Percentiles rank a stretch among this genome's conserved stretches.
Evolutionary conservation across 2,113 vertebrate species (phyloP).

Genomic region (Periophthalmodon schlosseri): DNA sequence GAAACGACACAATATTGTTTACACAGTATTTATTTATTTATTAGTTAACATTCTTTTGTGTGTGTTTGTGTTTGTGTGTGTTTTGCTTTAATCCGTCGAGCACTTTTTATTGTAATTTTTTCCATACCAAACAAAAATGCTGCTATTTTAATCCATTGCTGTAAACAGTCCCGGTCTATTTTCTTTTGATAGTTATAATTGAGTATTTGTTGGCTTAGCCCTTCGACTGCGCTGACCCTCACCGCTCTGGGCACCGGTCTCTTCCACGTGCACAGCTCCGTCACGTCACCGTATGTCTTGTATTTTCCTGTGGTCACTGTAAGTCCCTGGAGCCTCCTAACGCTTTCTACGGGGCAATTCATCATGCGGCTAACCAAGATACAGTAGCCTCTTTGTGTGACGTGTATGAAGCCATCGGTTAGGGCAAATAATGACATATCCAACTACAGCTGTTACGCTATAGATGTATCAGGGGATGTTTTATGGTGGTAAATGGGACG

Average conservation of each 20-base stretch:
- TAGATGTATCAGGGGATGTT: background rate
- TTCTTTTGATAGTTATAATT: slow-evolving; percentile 66
- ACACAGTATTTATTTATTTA: too few relatives aligned
- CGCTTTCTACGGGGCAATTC: slow-evolving; percentile 8
- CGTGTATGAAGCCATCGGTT: background rate
- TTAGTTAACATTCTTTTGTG: too few relatives aligned
- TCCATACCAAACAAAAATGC: background rate
- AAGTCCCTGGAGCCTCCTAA: background rate
- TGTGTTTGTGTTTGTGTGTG: too few relatives aligned
- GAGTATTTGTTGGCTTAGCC: slow-evolving; percentile 56
- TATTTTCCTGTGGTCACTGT: background rate
- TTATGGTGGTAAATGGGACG: background rate
- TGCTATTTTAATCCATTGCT: slow-evolving; percentile 9
- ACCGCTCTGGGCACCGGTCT: slow-evolving; percentile 35
- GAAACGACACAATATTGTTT: too few relatives aligned
- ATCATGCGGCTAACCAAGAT: background rate
- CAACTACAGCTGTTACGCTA: background rate
- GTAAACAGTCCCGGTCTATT: slow-evolving; percentile 44
- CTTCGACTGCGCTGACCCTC: slow-evolving; percentile 51
- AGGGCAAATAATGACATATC: background rate
- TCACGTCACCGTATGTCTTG: slow-evolving; percentile 33
- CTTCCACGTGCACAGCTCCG: slow-evolving; percentile 34
- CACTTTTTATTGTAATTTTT: too few relatives aligned
- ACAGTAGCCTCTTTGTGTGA: background rate
- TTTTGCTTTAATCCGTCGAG: too few relatives aligned